These are phyloP conservation scores for Sialia sialis DNA, from an alignment of 2,113 vertebrate species.

Conservation along the genomic window DNA sequence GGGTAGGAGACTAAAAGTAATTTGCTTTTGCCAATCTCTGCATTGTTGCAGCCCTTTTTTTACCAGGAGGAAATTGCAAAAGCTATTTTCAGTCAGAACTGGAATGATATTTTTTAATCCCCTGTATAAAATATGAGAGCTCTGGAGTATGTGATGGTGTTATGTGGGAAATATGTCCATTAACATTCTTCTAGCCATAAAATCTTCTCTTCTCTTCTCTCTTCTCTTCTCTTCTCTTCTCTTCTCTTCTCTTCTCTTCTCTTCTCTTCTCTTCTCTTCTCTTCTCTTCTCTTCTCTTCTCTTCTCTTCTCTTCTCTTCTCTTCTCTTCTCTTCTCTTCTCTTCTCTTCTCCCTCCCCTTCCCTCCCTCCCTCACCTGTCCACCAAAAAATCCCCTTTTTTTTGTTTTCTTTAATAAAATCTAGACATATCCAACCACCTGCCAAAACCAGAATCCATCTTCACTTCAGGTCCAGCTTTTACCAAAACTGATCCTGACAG, in stretches of 20 bases:
- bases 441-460: background rate
- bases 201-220: too few species aligned
- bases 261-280: fast-evolving
- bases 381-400: background rate
- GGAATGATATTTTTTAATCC: background rate
- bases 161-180: background rate
- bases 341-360: fast-evolving
- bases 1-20: background rate
- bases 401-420: background rate
- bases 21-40: background rate
- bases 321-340: fast-evolving
- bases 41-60: background rate
- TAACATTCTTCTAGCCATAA: background rate
- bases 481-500: background rate
- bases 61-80: background rate
- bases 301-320: fast-evolving
- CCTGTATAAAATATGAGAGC: background rate
- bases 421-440: too few species aligned
- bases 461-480: background rate
- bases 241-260: fast-evolving
- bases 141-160: background rate
- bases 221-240: fast-evolving
- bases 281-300: fast-evolving
- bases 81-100: background rate
- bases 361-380: background rate